Evolutionary conservation across 2,797 vertebrate species (phyloP).

Genomic region (Cynopterus sphinx): DNA sequence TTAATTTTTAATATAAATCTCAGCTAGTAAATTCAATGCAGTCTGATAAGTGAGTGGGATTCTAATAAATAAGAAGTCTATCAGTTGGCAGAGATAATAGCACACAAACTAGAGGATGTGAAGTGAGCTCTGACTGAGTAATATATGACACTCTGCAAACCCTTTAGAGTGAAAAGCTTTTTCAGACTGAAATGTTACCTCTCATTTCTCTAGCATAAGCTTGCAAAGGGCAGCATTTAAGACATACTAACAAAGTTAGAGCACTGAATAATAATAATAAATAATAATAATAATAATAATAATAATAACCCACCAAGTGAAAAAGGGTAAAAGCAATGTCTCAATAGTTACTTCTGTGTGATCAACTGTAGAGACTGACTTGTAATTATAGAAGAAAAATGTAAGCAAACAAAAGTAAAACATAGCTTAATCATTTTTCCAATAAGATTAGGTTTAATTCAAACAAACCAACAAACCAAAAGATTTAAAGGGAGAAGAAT

Average conservation of each 20-base stretch:
- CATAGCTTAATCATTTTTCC: background rate
- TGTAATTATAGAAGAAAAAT: background rate
- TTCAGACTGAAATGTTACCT: background rate
- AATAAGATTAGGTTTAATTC: background rate
- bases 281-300: background rate
- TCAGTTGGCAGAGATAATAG: background rate
- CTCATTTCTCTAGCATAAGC: background rate
- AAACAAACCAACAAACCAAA: conserved; percentile 6
- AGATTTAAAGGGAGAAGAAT: background rate
- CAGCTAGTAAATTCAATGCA: background rate
- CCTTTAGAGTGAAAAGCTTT: background rate
- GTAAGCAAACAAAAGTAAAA: conserved; percentile 16
- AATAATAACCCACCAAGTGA: background rate
- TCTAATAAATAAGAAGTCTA: background rate
- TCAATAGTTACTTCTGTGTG: background rate
- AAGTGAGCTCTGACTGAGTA: background rate
- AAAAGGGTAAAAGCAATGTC: conserved; percentile 5
- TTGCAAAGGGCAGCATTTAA: background rate
- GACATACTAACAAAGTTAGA: background rate
- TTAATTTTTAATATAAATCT: background rate
- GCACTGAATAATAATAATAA: background rate
- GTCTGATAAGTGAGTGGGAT: background rate
- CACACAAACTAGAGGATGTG: background rate
- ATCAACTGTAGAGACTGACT: background rate
- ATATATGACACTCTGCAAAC: background rate